These are phyloP conservation scores for Elgonia sp. DNA, from an alignment of 2,888 invertebrate genomes.

Conservation along the genomic window DNA sequence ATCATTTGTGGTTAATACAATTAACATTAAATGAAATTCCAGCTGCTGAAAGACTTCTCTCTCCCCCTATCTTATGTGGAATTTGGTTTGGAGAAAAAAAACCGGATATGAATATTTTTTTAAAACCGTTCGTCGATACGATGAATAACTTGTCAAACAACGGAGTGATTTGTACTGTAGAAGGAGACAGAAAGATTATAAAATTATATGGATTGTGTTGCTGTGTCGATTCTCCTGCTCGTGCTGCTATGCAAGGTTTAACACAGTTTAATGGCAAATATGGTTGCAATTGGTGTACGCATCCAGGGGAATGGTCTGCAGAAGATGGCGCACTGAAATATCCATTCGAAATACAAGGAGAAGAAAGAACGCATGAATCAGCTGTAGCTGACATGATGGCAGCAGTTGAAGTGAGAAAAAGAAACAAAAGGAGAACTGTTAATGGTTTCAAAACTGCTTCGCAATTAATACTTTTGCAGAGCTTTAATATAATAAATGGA, in stretches of 20 bases:
- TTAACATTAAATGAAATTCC: no score
- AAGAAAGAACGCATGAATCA: constrained; percentile 24
- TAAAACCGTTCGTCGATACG: constrained; percentile 62
- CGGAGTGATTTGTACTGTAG: constrained; percentile 55
- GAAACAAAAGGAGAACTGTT: constrained; percentile 35
- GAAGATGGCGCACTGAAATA: constrained; percentile 33
- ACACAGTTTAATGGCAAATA: constrained; percentile 68
- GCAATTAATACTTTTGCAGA: constrained; percentile 41
- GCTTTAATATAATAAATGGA: constrained; percentile 69
- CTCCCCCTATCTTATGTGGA: no score
- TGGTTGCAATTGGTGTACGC: constrained; percentile 74
- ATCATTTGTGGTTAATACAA: no score
- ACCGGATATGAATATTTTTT: constrained; percentile 61
- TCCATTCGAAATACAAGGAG: constrained; percentile 31
- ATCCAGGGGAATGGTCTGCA: constrained; percentile 54
- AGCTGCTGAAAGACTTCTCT: no score
- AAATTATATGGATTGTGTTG: constrained; percentile 61
- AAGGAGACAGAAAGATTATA: constrained; percentile 37
- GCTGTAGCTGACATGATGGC: constrained; percentile 26
- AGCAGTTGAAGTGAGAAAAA: constrained; percentile 38
- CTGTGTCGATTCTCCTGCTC: constrained; percentile 70
- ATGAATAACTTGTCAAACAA: constrained; percentile 57
- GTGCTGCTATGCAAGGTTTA: constrained; percentile 58
- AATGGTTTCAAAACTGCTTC: constrained; percentile 33
- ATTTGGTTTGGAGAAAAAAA: constrained; percentile 66